phyloP scores from a whole-genome alignment of 2,797 vertebrate genomes.

The Halcyon leucocephala region DNA sequence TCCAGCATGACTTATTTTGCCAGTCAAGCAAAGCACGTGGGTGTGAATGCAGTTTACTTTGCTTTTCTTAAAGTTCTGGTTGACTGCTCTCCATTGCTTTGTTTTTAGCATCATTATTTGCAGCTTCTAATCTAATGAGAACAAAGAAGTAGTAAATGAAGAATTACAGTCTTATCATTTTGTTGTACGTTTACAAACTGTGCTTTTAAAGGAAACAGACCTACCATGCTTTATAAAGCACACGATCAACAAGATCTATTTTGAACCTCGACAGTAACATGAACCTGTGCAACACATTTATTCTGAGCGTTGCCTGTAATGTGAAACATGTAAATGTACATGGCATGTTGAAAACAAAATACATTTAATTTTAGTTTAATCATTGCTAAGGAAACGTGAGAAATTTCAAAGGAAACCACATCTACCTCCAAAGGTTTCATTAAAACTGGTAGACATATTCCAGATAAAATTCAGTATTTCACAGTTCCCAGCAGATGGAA shows the following conservation, averaged over 20 bases:
- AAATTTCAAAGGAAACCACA: slow-evolving; percentile 1
- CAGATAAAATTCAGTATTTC: neutral
- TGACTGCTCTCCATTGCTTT: neutral
- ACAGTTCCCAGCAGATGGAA: neutral
- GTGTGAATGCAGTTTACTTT: neutral
- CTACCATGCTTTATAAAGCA: neutral
- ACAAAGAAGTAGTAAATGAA: neutral
- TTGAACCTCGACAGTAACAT: slow-evolving; percentile 34
- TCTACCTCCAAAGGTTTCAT: neutral
- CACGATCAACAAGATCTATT: neutral
- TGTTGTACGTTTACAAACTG: neutral
- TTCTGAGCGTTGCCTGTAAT: slow-evolving; percentile 34
- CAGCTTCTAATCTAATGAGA: neutral
- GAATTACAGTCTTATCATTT: neutral
- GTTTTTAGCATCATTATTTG: neutral
- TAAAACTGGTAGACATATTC: neutral
- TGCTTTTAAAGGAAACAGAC: neutral
- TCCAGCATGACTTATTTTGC: neutral
- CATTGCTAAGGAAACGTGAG: neutral
- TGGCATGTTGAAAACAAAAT: neutral
- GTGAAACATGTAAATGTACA: neutral
- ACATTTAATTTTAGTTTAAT: slow-evolving; percentile 12
- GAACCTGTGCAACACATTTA: neutral
- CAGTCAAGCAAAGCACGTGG: neutral
- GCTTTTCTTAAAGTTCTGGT: neutral